Conservation (phyloP, 2,888 invertebrate genomes). For the Pristionchus mayeri region DNA sequence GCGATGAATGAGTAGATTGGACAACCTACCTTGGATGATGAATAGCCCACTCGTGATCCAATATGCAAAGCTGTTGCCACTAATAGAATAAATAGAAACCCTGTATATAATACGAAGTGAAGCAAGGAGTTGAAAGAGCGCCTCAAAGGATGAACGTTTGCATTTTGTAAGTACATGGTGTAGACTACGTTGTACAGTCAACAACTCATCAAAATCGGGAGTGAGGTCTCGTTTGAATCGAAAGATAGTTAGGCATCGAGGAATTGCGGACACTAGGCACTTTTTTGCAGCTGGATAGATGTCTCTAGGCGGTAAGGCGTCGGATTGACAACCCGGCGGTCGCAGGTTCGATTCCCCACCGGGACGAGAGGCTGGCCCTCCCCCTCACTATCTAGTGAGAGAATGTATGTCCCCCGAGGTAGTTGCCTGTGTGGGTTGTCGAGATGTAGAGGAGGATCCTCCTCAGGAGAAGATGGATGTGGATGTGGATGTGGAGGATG, state of each 20-base stretch:
- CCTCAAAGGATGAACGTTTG: background rate
- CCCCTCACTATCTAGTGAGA: background rate
- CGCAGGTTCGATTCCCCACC: conserved; percentile 38
- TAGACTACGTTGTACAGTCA: too few relatives aligned
- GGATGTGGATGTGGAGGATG: background rate
- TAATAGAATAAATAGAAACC: background rate
- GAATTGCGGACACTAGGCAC: background rate
- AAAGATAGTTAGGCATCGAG: background rate
- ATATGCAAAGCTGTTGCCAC: background rate
- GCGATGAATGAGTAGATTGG: background rate
- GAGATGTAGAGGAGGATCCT: background rate
- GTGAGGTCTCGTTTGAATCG: background rate
- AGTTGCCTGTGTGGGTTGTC: too few relatives aligned
- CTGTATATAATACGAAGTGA: background rate
- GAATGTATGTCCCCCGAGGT: too few relatives aligned
- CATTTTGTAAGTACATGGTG: background rate
- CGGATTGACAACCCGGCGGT: background rate
- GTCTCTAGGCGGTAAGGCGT: conserved; percentile 37
- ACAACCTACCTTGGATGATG: background rate
- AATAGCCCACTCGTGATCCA: too few relatives aligned
- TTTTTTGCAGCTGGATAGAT: background rate
- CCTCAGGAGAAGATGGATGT: background rate
- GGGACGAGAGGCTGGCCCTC: background rate
- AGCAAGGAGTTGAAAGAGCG: conserved; percentile 31
- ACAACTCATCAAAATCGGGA: background rate